Percentiles rank a stretch among this genome's conserved stretches.
phyloP scores from a whole-genome alignment of 1,140 invertebrate species.

The Megalopta genalis region DNA sequence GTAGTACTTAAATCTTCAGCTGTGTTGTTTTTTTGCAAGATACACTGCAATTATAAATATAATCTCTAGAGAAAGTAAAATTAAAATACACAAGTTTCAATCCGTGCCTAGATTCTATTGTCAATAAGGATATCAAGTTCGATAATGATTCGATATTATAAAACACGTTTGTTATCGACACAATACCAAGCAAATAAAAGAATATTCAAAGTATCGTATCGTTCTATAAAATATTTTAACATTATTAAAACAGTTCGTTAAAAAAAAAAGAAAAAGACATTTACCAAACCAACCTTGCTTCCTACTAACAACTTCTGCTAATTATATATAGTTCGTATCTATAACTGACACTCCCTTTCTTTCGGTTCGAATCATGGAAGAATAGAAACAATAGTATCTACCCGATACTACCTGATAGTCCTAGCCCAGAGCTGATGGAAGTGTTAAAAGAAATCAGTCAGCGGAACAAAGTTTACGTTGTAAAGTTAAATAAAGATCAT shows the following conservation, averaged over 20 bases:
- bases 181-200: too few relatives aligned
- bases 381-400: background rate
- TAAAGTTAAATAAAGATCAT: background rate
- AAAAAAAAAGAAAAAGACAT: background rate
- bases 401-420: too few relatives aligned
- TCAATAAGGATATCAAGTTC: background rate
- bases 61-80: background rate
- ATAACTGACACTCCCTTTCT: background rate
- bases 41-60: background rate
- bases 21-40: slow-evolving; percentile 31
- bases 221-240: background rate
- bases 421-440: background rate
- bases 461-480: background rate
- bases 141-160: background rate
- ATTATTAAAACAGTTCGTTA: background rate
- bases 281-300: background rate
- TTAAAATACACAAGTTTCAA: background rate
- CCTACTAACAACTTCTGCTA: background rate
- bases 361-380: background rate
- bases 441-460: background rate
- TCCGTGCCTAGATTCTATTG: background rate
- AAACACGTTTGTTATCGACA: too few relatives aligned
- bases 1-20: slow-evolving; percentile 3
- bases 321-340: background rate
- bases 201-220: too few relatives aligned